Conservation (phyloP, 2,113 vertebrate genomes). For the Anguilla rostrata region DNA sequence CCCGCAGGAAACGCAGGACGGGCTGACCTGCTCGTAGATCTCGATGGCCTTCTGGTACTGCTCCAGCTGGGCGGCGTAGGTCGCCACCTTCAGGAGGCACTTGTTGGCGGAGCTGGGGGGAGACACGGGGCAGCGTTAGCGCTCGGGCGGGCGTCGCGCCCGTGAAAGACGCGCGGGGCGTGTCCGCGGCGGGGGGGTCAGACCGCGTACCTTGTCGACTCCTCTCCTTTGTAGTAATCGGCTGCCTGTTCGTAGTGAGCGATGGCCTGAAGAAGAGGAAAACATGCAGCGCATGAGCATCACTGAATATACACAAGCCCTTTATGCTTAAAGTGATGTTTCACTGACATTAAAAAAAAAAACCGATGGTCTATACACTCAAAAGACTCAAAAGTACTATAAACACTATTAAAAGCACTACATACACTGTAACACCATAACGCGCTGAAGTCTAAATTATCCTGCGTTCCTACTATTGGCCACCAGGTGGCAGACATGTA, state of each 20-base stretch:
- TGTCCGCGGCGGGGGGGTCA: background rate
- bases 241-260: conserved; percentile 92
- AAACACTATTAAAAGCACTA: too few species aligned
- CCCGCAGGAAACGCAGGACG: background rate
- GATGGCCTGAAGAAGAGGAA: conserved; percentile 67
- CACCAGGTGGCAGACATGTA: background rate
- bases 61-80: conserved; percentile 87
- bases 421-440: too few species aligned
- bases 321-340: too few species aligned
- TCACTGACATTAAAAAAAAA: background rate
- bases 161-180: background rate
- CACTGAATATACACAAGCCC: background rate
- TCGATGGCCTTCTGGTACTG: conserved; percentile 89
- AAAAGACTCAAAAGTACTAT: too few species aligned
- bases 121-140: conserved; percentile 12
- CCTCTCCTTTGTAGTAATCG: conserved; percentile 93
- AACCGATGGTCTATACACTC: background rate
- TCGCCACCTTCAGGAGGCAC: conserved; percentile 89
- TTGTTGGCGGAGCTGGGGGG: conserved; percentile 86
- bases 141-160: background rate
- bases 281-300: background rate
- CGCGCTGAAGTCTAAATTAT: background rate
- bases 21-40: conserved; percentile 85
- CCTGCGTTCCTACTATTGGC: background rate
- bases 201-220: conserved; percentile 78